Base-by-base conservation (phyloP, 2,888 invertebrate species). In the Pseudolycoriella hygida region DNA sequence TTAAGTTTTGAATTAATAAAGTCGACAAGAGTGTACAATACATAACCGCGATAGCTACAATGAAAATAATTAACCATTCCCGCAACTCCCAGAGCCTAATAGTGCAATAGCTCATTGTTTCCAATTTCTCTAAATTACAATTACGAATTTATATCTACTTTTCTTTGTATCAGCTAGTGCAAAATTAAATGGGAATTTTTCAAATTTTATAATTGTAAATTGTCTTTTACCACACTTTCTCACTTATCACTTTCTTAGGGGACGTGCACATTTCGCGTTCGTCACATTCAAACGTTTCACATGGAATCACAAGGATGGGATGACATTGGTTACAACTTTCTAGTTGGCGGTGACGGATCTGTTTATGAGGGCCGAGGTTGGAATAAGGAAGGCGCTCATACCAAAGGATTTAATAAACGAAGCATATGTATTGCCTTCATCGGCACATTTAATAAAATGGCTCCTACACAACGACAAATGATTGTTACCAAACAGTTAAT, bases 321-420 rank as follows among this genome's bases (percentile, higher is more conserved):
- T 42, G 80, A 80, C 55, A 78, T 80, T 37, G 76, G 66, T 0
- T 81, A 80, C 60, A 83, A 77, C 56, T 84, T 80, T 53, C 57
- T 82, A 10, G 69, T 82, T 1, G 82, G 79, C 1, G 80, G 80
- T 2, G 80, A 80, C 50, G 80, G 80, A 0, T 66, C 70, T 1
- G 75, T 72, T 0, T 80, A 79, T 57, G 70, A 67, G 49, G 80
- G 77, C 1, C 70, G 80, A n/a, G 76, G 77, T 1, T 82, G 81
- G 82, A 70, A 73, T 49, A 59, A 60, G 47, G 62, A 73, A 40
- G 82, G 82, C 0, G 75, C 80, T 0, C 80, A 82, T 54, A 72
- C 78, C 0, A 68, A 68, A 31, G 51, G 17, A 20, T 78, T 72
- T 56, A 79, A 80, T 56, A 57, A 56, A 15, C 68, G 61, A 48